phyloP scores from a whole-genome alignment of 2,888 invertebrate genomes.

The Cecidostiba fungosa region DNA sequence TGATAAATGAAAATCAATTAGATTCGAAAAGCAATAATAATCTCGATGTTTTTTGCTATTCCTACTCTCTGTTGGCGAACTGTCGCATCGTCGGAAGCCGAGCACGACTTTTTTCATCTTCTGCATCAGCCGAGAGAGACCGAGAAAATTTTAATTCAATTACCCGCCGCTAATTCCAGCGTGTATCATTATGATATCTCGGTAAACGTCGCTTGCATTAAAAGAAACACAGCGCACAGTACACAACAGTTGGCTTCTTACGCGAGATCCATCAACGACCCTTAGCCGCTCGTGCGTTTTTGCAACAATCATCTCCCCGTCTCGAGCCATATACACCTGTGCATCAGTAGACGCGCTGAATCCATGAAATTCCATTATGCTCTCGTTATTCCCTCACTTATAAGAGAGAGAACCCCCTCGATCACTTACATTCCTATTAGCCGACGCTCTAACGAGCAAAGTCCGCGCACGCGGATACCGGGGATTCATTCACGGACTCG shows the following conservation, averaged over 20 bases:
- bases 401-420: not conserved
- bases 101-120: not conserved
- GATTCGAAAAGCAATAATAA: not conserved
- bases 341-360: not conserved
- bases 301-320: slow-evolving; percentile 37
- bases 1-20: not conserved
- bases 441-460: slow-evolving; percentile 38
- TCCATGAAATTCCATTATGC: slow-evolving; percentile 35
- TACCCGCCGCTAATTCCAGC: not conserved
- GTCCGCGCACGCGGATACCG: not conserved
- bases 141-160: slow-evolving; percentile 24
- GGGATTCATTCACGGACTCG: slow-evolving; percentile 34
- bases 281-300: slow-evolving; percentile 11
- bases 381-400: slow-evolving; percentile 38
- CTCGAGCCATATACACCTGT: not conserved
- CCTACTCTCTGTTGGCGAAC: no score
- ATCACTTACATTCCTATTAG: slow-evolving; percentile 42
- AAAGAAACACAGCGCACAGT: not conserved
- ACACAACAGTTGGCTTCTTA: not conserved
- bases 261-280: no score
- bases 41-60: not conserved
- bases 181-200: not conserved
- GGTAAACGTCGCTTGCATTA: not conserved
- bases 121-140: not conserved
- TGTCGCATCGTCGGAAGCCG: not conserved